Evolutionary conservation across 2,113 vertebrate species (phyloP), one percentile per base, ranked within the genome.

Genomic region (Callipepla squamata): DNA sequence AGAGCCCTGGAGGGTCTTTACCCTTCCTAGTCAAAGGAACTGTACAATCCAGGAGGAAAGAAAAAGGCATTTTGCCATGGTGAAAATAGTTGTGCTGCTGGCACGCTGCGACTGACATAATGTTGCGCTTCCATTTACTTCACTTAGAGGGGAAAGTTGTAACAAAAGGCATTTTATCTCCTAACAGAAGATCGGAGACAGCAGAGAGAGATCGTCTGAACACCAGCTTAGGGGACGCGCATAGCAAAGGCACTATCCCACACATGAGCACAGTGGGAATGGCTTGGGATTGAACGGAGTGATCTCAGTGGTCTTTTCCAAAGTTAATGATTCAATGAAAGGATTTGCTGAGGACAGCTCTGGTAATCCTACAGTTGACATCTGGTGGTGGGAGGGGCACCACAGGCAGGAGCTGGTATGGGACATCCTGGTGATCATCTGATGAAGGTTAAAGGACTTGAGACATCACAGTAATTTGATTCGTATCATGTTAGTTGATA

Each of bases 1-100:
- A 95, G 97, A 97, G 87, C 97, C 97, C 97, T 96, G 95, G 97
- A 97, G 98, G 98, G 97, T 98, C 96, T 98, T 98, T 98, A 97
- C 96, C 97, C 96, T 95, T 97, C 96, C 97, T 96, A 94, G 96
- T 97, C 97, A 97, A 96, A 98, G 96, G 96, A 98, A 79, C 96
- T 92, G 88, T 51, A 75, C 95, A 94, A 94, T 96, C 97, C 80
- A 83, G 95, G 93, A 97, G 95, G 96, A 96, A 97, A 94, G 93
- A 91, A 92, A 95, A 90, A 89, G 95, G 89, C 70, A 94, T 91
- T 96, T 96, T 97, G 95, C 94, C 95, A 93, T 2, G 2, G 55
- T 83, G 79, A 38, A 74, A 58, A 30, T 89, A 93, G 96, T 91
- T 89, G 77, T 0, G 40, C 82, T 94, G 95, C 91, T 58, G 86